Conservation (phyloP, 2,888 invertebrate genomes). For the Diadromus collaris region DNA sequence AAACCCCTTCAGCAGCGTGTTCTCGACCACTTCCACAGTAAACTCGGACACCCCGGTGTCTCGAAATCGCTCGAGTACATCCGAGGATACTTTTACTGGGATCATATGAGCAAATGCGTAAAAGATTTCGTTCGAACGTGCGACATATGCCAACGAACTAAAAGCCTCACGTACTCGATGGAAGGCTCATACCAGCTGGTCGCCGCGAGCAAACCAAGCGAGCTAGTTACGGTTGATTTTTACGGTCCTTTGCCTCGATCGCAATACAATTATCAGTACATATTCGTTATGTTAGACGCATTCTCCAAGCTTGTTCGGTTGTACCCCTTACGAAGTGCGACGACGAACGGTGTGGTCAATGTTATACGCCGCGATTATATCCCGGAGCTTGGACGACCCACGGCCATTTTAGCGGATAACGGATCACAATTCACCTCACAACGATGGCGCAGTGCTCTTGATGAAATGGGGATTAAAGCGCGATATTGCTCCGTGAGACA, state of each 20-base stretch:
- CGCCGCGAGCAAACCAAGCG: not conserved
- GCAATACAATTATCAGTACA: not conserved
- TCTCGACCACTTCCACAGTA: not conserved
- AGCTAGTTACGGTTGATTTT: not conserved
- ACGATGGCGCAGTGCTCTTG: not conserved
- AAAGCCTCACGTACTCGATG: not conserved
- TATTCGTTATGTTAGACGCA: not conserved
- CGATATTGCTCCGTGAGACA: not conserved
- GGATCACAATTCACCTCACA: not conserved
- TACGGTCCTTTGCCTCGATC: not conserved
- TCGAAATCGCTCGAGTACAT: not conserved
- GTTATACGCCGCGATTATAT: not conserved
- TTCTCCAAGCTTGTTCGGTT: not conserved
- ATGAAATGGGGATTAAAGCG: not conserved
- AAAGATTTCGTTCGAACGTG: not conserved
- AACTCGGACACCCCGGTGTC: not conserved
- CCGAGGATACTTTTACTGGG: not conserved
- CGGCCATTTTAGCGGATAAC: not conserved
- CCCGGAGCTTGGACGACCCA: not conserved
- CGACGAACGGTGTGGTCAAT: not conserved
- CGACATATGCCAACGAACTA: not conserved
- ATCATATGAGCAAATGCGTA: not conserved
- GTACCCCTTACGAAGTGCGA: not conserved
- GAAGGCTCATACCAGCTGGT: not conserved
- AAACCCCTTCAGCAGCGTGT: not conserved